Evolutionary conservation across 2,797 vertebrate genomes (phyloP).

Genomic region (Decapterus maruadsi): DNA sequence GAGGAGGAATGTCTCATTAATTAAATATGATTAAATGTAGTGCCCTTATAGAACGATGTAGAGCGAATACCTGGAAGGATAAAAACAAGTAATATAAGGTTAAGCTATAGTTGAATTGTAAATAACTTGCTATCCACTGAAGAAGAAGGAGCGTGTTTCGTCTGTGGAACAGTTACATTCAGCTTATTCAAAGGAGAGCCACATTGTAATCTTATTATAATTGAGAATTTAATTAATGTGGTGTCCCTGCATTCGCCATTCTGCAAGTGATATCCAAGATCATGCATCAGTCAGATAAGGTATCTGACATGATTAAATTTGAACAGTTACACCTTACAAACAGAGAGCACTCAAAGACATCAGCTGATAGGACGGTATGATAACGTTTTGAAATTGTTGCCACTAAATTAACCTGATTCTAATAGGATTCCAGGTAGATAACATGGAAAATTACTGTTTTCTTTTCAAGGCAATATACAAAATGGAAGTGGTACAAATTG

Average conservation of each 20-base stretch:
- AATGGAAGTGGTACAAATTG: conserved; percentile 85
- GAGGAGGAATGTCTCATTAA: conserved; percentile 11
- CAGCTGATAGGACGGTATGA: conserved; percentile 77
- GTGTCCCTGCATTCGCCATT: conserved; percentile 41
- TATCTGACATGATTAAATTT: conserved; percentile 77
- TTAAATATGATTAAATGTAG: conserved; percentile 32
- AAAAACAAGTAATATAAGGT: conserved; percentile 21
- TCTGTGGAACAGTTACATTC: conserved; percentile 4
- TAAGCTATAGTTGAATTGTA: conserved; percentile 15
- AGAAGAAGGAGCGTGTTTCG: conserved; percentile 6
- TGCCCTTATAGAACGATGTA: not conserved
- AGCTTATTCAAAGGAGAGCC: conserved; percentile 47
- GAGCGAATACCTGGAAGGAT: conserved; percentile 5
- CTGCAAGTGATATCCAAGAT: conserved; percentile 72
- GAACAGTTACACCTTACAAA: conserved; percentile 77
- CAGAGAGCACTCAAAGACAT: conserved; percentile 83
- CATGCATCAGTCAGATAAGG: conserved; percentile 68
- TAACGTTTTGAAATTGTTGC: conserved; percentile 81
- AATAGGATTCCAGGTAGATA: conserved; percentile 88
- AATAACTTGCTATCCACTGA: conserved; percentile 4
- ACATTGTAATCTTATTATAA: conserved; percentile 33
- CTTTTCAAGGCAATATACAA: conserved; percentile 86
- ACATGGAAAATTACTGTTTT: conserved; percentile 86
- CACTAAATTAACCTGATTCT: conserved; percentile 88
- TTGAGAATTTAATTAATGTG: conserved; percentile 67